Percentiles rank a stretch among this genome's conserved stretches.
These are phyloP conservation scores for Siniperca undulata DNA, from an alignment of 2,797 vertebrate species.

Conservation along the genomic window DNA sequence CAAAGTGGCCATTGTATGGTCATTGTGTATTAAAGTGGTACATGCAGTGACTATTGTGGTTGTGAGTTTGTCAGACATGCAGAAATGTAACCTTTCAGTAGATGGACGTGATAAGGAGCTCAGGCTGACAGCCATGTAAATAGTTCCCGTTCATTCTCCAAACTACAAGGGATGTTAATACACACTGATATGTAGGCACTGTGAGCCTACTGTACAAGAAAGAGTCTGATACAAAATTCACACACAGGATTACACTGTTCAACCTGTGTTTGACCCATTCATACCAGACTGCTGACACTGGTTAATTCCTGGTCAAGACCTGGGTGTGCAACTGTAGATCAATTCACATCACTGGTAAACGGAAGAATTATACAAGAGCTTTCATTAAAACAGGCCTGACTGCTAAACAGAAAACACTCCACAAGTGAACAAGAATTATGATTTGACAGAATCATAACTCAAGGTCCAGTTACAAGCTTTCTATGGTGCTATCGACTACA, in stretches of 20 bases:
- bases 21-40: neutral
- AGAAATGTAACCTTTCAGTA: slow-evolving; percentile 37
- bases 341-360: neutral
- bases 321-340: neutral
- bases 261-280: slow-evolving; percentile 27
- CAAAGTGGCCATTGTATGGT: neutral
- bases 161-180: neutral
- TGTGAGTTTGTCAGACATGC: slow-evolving; percentile 60
- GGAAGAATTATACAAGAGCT: neutral
- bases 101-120: slow-evolving; percentile 32
- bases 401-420: too few relatives aligned
- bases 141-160: slow-evolving; percentile 15
- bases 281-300: neutral
- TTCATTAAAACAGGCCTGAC: neutral
- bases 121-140: slow-evolving; percentile 17
- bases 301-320: neutral
- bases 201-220: neutral
- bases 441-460: too few relatives aligned
- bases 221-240: neutral
- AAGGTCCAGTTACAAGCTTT: neutral
- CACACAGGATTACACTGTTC: neutral
- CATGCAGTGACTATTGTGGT: slow-evolving; percentile 35
- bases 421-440: too few relatives aligned
- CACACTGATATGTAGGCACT: slow-evolving; percentile 16
- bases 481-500: neutral